These are phyloP conservation scores for Austrofundulus limnaeus DNA, from an alignment of 2,113 vertebrate species.

Conservation along the genomic window DNA sequence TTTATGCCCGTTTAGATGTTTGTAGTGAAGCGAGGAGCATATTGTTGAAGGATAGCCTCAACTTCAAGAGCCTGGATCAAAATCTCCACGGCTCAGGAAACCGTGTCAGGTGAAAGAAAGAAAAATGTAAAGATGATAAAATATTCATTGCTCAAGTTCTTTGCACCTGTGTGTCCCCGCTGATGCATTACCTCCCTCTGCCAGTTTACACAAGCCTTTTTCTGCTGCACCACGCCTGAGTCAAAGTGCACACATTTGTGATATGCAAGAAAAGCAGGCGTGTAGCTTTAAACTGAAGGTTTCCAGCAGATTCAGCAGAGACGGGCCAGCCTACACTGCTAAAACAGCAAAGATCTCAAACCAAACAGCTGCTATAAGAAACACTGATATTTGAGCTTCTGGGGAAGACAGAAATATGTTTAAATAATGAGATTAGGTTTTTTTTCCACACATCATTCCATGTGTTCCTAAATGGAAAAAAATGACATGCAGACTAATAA, in stretches of 20 bases:
- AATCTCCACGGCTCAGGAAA: conserved; percentile 51
- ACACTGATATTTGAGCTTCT: conserved; percentile 18
- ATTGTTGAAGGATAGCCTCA: conserved; percentile 46
- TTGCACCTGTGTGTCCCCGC: conserved; percentile 45
- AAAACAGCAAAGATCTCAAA: conserved; percentile 19
- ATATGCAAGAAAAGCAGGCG: conserved; percentile 19
- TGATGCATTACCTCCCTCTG: conserved; percentile 19
- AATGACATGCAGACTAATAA: conserved; percentile 53
- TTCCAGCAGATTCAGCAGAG: conserved; percentile 43
- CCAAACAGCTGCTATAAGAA: conserved; percentile 34
- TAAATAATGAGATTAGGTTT: conserved; percentile 15
- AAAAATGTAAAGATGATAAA: conserved; percentile 27
- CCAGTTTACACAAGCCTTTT: conserved; percentile 6
- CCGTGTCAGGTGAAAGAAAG: conserved; percentile 31
- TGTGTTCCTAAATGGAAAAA: conserved; percentile 50
- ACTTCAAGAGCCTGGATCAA: conserved; percentile 72
- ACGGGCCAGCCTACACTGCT: conserved; percentile 5
- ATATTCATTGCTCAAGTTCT: conserved; percentile 4
- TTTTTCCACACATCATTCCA: conserved; percentile 49
- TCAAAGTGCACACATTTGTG: conserved; percentile 41
- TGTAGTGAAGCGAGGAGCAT: conserved; percentile 32
- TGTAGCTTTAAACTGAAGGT: conserved; percentile 17
- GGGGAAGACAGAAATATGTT: conserved; percentile 25
- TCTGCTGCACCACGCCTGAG: conserved; percentile 39
- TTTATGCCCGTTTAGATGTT: conserved; percentile 33